Evolutionary conservation across 1,140 invertebrate genomes (phyloP).

Genomic region (Antheraea mylitta): DNA sequence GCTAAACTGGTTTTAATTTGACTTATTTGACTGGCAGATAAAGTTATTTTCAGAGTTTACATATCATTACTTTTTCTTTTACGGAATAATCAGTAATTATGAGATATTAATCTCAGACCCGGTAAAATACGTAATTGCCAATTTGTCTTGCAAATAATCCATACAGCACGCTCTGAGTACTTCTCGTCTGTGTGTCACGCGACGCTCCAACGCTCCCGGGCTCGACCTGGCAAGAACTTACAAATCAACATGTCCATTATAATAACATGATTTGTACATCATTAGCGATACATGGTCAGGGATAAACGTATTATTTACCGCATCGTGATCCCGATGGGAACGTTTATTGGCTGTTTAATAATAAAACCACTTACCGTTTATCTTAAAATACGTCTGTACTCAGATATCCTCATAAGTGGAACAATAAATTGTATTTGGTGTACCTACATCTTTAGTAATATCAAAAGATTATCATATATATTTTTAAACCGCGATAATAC

Average conservation of each 20-base stretch:
- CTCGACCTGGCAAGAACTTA: slow-evolving; percentile 37
- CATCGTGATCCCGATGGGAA: not conserved
- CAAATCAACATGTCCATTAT: slow-evolving; percentile 52
- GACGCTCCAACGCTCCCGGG: slow-evolving; percentile 26
- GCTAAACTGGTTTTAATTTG: no score
- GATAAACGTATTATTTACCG: slow-evolving; percentile 55
- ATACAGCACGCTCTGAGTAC: not conserved
- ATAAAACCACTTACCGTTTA: not conserved
- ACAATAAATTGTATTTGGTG: not conserved
- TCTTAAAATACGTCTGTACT: not conserved
- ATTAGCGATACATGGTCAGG: slow-evolving; percentile 30
- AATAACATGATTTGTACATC: slow-evolving; percentile 37
- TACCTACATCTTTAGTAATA: not conserved
- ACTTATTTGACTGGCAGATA: no score
- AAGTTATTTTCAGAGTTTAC: no score
- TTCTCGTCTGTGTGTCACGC: not conserved
- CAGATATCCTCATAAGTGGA: not conserved
- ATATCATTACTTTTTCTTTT: no score
- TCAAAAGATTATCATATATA: no score
- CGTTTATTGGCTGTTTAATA: slow-evolving; percentile 3
- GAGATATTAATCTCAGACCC: no score
- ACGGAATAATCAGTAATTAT: no score
- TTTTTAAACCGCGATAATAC: no score
- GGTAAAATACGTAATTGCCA: no score
- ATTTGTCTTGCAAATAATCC: no score